Evolutionary conservation across 1,140 invertebrate genomes (phyloP), one percentile per base, ranked within the genome.

Genomic region (Chironomus striatipennis): DNA sequence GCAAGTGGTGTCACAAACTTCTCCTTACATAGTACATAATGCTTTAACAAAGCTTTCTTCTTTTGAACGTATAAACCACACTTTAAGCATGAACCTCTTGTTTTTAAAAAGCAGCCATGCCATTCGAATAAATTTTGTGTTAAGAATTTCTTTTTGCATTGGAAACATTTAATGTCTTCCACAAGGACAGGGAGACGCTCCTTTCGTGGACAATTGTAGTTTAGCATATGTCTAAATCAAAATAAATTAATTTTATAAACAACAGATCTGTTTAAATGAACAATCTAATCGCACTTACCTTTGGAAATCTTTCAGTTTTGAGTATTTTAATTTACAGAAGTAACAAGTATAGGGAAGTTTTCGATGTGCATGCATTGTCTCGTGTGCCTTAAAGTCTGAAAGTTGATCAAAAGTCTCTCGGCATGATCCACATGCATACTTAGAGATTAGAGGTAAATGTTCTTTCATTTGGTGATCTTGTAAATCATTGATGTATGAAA

Each of bases 81-180:
- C 10, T 70, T 70, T 17, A 17, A 0, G 18, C 65, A 70, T 70
- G 65, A 8, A 9, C 17, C 65, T 20, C 65, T 15, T 8, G 65
- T 70, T 21, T 70, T 70, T 18, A 70, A 18, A 20, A 70, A 70
- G 17, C 65, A 70, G 0, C 65, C 65, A 70, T 70, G 65, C 65
- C 65, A 70, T 70, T 70, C 65, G 18, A 70, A 70, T 18, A 70
- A 17, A 70, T 70, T 70, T 70, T 70, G 65, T 20, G 65, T 70
- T 6, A 70, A 21, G 65, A 70, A 70, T 70, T 70, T 70, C 18
- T 70, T 70, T 20, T 70, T 70, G 18, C 65, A 70, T 20, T 70
- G 65, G 20, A 70, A 70, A 21, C 65, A 70, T 70, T 70, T 70
- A 1, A 70, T 70, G 18, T 70, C 65, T 8, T 70, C 65, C n/a